phyloP scores from a whole-genome alignment of 2,113 vertebrate genomes.

The Prolemur simus region DNA sequence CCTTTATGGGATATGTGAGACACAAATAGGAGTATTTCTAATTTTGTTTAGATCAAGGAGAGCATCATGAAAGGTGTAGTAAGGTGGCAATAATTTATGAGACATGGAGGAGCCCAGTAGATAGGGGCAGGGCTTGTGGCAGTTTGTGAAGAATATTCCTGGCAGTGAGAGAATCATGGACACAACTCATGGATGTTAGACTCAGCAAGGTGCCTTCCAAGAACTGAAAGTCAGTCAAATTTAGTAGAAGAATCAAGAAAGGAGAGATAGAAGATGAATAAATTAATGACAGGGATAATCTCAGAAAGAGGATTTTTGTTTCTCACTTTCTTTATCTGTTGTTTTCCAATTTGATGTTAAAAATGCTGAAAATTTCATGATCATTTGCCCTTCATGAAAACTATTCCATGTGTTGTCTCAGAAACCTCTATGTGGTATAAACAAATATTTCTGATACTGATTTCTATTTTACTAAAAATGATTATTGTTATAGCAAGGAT shows the following conservation, averaged over 20 bases:
- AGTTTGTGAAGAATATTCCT: background rate
- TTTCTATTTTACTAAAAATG: background rate
- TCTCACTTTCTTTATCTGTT: background rate
- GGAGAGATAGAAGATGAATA: background rate
- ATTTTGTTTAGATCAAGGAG: background rate
- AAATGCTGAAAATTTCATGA: background rate
- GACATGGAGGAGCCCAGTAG: background rate
- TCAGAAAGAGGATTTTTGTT: background rate
- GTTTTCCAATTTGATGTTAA: background rate
- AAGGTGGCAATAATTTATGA: background rate
- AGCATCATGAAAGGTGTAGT: background rate
- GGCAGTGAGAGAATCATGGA: background rate
- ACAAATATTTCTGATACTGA: background rate
- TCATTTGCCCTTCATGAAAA: background rate
- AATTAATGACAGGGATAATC: background rate
- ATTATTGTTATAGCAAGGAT: background rate
- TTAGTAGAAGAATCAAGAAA: background rate
- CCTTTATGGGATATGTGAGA: background rate
- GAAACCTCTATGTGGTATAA: background rate
- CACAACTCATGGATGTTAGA: background rate
- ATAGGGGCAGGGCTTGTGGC: background rate
- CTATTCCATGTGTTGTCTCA: background rate
- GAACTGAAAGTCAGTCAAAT: background rate
- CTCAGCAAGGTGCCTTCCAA: background rate
- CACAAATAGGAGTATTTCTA: background rate